Conservation (phyloP, 1,140 invertebrate genomes). For the Drosophila trapezifrons region DNA sequence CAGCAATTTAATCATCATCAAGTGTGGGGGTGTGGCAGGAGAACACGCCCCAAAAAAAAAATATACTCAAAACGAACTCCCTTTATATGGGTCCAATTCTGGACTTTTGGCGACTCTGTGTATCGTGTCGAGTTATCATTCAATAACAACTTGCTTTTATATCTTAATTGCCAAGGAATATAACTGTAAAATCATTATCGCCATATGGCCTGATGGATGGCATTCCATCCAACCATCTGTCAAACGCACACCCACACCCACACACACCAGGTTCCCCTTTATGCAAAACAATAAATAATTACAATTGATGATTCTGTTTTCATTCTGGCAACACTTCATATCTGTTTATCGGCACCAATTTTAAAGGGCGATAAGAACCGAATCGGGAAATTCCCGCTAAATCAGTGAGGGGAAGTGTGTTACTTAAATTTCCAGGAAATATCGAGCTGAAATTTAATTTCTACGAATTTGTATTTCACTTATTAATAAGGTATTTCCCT, state of each 20-base stretch:
- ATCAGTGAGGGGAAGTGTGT: not conserved
- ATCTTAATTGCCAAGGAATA: constrained; percentile 64
- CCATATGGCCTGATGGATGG: constrained; percentile 26
- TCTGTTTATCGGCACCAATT: not conserved
- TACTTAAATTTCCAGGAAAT: not conserved
- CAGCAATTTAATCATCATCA: constrained; percentile 58
- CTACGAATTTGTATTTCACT: not conserved
- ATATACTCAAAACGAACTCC: constrained; percentile 24
- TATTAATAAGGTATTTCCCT: not conserved
- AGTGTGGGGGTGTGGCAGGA: constrained; percentile 55
- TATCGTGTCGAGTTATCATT: constrained; percentile 59
- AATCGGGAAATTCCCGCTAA: not conserved
- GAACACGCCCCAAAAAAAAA: constrained; percentile 28
- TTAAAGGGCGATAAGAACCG: constrained; percentile 17
- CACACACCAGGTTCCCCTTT: no score
- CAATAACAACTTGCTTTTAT: constrained; percentile 32
- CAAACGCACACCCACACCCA: not conserved
- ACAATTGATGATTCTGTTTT: constrained; percentile 18
- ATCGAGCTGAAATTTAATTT: not conserved
- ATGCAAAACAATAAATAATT: constrained; percentile 29
- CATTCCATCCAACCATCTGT: constrained; percentile 10
- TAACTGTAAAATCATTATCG: constrained; percentile 20
- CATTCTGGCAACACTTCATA: not conserved
- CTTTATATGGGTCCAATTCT: constrained; percentile 34
- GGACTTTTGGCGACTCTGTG: constrained; percentile 5